phyloP scores from a whole-genome alignment of 2,113 vertebrate species.

The Forbesichthys papilliferus region DNA sequence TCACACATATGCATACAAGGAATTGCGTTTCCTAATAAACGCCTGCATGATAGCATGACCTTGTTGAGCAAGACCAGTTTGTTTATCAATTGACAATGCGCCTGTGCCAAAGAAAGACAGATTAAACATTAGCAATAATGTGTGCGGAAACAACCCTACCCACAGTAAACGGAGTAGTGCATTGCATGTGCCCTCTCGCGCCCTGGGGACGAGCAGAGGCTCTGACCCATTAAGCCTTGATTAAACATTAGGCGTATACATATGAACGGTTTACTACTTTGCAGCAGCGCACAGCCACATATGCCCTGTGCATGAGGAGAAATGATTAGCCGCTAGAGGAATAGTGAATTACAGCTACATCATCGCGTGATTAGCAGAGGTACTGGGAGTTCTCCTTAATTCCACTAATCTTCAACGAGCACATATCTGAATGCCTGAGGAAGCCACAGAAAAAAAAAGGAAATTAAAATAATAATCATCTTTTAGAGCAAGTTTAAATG shows the following conservation, averaged over 20 bases:
- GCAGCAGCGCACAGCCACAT: background rate
- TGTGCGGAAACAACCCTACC: background rate
- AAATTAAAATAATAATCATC: constrained; percentile 1
- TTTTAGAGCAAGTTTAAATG: constrained; percentile 25
- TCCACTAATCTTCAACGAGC: constrained; percentile 34
- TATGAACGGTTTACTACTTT: constrained; percentile 23
- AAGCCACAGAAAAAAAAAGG: constrained; percentile 10
- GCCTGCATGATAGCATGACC: too few relatives aligned
- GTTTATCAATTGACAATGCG: too few relatives aligned
- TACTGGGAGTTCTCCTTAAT: constrained; percentile 4
- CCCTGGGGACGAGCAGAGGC: background rate
- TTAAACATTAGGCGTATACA: constrained; percentile 6
- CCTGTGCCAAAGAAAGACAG: too few relatives aligned
- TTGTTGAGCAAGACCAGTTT: too few relatives aligned
- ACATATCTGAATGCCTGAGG: constrained; percentile 28
- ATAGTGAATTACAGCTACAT: constrained; percentile 19
- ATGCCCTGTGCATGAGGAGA: constrained; percentile 13
- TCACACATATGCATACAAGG: too few relatives aligned
- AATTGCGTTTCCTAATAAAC: too few relatives aligned
- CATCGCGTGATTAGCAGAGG: constrained; percentile 31
- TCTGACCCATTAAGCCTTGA: background rate
- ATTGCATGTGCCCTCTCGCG: background rate
- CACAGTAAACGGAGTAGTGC: background rate
- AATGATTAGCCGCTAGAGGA: background rate
- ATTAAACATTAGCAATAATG: too few relatives aligned